These are phyloP conservation scores for Chloroceryle aenea DNA, from an alignment of 2,113 vertebrate genomes.

Conservation along the genomic window DNA sequence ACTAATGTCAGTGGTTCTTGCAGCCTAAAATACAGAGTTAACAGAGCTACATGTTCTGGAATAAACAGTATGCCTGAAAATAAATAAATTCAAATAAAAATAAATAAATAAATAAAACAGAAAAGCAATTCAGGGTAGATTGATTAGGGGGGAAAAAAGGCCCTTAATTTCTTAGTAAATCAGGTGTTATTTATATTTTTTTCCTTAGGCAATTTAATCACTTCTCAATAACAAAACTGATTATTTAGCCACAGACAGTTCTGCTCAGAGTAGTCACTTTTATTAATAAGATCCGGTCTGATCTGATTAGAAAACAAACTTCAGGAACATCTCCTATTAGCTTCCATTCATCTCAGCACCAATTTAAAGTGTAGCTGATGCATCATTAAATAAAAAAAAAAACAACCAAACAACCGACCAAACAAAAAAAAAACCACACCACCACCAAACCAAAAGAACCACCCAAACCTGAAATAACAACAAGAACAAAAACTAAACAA, in stretches of 20 bases:
- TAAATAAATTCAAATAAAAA: background rate
- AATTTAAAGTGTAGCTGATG: constrained; percentile 7
- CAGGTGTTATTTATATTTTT: background rate
- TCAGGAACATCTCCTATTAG: constrained; percentile 1
- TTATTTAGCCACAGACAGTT: constrained; percentile 43
- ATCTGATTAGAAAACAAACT: constrained; percentile 51
- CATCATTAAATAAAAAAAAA: background rate
- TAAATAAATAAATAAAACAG: background rate
- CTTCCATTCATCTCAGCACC: background rate
- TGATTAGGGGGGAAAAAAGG: fast-evolving
- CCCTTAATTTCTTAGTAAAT: constrained; percentile 12
- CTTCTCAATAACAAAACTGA: constrained; percentile 37
- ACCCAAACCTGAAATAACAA: background rate
- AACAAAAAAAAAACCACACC: background rate
- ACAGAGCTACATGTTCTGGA: background rate
- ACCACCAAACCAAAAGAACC: no score
- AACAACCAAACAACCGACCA: no score
- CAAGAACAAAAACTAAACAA: background rate
- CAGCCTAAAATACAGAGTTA: background rate
- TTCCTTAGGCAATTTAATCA: constrained; percentile 34
- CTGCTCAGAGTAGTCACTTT: constrained; percentile 26
- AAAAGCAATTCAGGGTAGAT: background rate
- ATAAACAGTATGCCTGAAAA: background rate
- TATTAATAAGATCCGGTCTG: constrained; percentile 35
- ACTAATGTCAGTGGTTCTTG: background rate